Percentiles rank a stretch among this genome's conserved stretches.
Evolutionary conservation across 2,113 vertebrate species (phyloP).

Genomic region (Heteronetta atricapilla): DNA sequence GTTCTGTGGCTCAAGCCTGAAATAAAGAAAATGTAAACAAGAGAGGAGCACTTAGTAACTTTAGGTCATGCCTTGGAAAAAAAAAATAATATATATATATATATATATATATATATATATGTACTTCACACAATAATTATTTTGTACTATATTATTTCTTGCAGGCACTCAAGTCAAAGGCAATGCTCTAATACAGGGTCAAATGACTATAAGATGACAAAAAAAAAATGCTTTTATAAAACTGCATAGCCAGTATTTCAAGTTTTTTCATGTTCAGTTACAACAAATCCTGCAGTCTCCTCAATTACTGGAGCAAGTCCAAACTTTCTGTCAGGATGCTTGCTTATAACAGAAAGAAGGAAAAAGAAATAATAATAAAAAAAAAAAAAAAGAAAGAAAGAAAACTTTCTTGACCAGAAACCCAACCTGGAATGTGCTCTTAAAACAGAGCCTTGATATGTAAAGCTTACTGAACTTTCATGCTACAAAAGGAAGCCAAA

Average conservation of each 20-base stretch:
- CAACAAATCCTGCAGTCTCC: slow-evolving; percentile 22
- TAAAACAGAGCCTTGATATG: slow-evolving; percentile 10
- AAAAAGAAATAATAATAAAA: neutral
- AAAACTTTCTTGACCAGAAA: neutral
- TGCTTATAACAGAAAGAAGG: neutral
- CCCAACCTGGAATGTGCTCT: neutral
- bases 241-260: neutral
- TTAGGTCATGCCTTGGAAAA: neutral
- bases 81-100: no score
- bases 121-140: neutral
- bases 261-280: slow-evolving; percentile 37
- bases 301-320: neutral
- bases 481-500: neutral
- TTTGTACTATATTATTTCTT: neutral
- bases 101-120: no score
- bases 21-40: slow-evolving; percentile 1
- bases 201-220: neutral
- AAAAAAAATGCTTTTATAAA: slow-evolving; percentile 9
- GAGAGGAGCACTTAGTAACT: neutral
- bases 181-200: slow-evolving; percentile 1
- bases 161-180: neutral
- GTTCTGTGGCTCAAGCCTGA: slow-evolving; percentile 45
- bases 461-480: neutral
- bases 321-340: neutral
- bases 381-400: neutral